phyloP scores from a whole-genome alignment of 23 tunicate genomes.

The Styela clava region DNA sequence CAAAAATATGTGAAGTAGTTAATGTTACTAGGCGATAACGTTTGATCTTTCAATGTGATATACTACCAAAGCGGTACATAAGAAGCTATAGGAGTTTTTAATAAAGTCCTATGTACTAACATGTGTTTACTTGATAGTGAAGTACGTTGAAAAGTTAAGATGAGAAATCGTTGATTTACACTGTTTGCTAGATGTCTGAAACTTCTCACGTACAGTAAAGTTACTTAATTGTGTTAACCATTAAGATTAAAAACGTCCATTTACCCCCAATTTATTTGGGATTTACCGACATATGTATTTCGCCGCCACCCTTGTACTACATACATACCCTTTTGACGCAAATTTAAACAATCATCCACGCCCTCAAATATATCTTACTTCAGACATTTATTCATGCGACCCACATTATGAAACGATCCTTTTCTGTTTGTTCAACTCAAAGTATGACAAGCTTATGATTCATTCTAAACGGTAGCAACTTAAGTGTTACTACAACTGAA shows the following conservation, averaged over 20 bases:
- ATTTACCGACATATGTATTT: no score
- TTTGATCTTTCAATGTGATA: neutral
- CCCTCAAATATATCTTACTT: neutral
- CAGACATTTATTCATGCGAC: neutral
- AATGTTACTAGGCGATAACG: no score
- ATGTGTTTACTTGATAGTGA: neutral
- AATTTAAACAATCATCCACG: neutral
- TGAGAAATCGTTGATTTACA: no score
- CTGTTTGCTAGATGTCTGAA: neutral
- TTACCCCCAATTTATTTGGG: no score
- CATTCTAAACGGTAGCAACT: neutral
- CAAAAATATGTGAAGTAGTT: neutral
- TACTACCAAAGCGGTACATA: no score
- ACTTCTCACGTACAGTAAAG: no score
- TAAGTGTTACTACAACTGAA: neutral
- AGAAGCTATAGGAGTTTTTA: no score
- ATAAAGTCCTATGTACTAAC: neutral
- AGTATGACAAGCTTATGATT: neutral
- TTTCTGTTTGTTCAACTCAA: neutral
- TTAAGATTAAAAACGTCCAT: no score
- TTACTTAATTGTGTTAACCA: no score
- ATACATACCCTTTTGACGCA: neutral
- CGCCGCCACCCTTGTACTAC: neutral
- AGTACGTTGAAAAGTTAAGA: neutral
- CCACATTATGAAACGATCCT: neutral